Evolutionary conservation across 2,113 vertebrate species (phyloP), one percentile per base, ranked within the genome.

Genomic region (Syngnathus floridae): DNA sequence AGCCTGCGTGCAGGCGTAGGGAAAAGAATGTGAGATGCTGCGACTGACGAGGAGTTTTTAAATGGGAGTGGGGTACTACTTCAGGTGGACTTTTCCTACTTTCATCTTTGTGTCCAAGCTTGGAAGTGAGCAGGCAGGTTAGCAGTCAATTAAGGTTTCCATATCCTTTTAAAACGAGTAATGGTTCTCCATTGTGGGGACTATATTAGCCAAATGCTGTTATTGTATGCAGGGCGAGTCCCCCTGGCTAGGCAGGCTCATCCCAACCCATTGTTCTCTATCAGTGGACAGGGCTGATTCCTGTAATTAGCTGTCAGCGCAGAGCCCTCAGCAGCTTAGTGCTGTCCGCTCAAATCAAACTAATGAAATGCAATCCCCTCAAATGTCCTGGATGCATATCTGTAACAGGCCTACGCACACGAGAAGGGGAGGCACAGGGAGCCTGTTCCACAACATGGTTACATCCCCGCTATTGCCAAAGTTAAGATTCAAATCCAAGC

Each of bases 241-340:
- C 85, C 83, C 78, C 85, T 87, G 80, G 83, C 85, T 48, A 85
- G 77, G 78, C 75, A 62, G 74, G 87, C 85, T 90, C 89, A 89
- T 91, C 87, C 83, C 88, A 89, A 88, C 91, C 91, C 91, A 92
- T 92, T 94, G 94, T 95, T 95, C 92, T 92, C 93, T 90, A 93
- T 92, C 83, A 90, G 87, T 90, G 91, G 91, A 93, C 91, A 91
- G 91, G 84, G 90, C 93, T 95, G 93, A 96, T 93, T 94, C 92
- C 91, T 93, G 93, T 97, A 98, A 98, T 98, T 98, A 97, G 94
- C 94, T 97, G 95, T 97, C 95, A 96, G 92, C 90, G 84, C 88
- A 67, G 84, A 91, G 92, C 92, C 91, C 91, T 93, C 93, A 94
- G 94, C 94, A 97, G 93, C 92, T 94, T 94, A 92, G 90, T 80